Percentiles rank a stretch among this genome's conserved stretches.
phyloP scores from a whole-genome alignment of 2,113 vertebrate genomes.

The Ursus arctos region DNA sequence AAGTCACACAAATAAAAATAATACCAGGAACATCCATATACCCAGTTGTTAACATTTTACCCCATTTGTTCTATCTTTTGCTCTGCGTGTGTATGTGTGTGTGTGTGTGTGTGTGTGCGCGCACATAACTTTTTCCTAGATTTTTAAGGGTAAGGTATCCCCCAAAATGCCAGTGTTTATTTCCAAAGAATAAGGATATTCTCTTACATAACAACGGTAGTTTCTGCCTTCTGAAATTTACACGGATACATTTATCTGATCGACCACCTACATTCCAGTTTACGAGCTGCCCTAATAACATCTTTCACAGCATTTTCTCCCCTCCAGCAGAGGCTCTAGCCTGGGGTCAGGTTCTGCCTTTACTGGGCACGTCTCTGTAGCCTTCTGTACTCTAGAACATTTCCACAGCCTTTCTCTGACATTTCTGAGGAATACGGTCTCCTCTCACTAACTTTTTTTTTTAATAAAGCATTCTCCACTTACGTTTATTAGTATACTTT shows the following conservation, averaged over 20 bases:
- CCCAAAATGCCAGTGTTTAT: not conserved
- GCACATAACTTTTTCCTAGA: not conserved
- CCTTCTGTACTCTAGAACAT: not conserved
- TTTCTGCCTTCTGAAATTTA: not conserved
- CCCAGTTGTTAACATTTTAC: not conserved
- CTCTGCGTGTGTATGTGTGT: not conserved
- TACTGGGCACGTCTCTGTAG: not conserved
- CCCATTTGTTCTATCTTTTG: not conserved
- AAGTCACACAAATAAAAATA: conserved; percentile 20
- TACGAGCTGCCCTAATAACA: not conserved
- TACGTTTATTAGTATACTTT: not conserved
- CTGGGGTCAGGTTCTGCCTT: not conserved
- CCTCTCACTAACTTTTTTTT: not conserved
- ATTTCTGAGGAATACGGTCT: not conserved
- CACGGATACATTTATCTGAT: not conserved
- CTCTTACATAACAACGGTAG: not conserved
- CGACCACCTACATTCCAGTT: not conserved
- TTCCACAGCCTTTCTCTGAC: not conserved
- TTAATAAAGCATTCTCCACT: not conserved
- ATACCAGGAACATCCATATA: not conserved
- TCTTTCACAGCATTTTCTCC: not conserved
- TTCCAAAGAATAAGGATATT: not conserved
- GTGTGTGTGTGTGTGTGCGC: not conserved
- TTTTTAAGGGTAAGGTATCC: not conserved
- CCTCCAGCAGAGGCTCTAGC: not conserved